Evolutionary conservation across 2,888 invertebrate genomes (phyloP), one percentile per base, ranked within the genome.

Genomic region (Blastobasis adustella): DNA sequence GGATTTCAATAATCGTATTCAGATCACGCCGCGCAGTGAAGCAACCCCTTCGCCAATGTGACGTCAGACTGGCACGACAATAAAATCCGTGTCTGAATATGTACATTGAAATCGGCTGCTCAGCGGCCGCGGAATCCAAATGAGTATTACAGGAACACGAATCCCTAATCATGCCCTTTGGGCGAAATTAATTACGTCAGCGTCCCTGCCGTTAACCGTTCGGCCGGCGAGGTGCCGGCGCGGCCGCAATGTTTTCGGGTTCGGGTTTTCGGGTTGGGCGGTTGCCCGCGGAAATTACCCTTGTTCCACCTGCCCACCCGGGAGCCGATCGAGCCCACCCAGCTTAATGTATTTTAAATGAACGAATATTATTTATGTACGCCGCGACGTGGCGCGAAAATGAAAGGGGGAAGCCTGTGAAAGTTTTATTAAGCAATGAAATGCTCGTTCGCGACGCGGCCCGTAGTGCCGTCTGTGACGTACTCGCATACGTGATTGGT

Each of bases 311-410:
- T 56, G 53, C 60, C 58, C 56, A 59, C 37, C 45, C 4, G 63
- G 64, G 65, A 58, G 65, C 66, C 10, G 67, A 72, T 78, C 71
- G 69, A 70, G 67, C 65, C 62, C 66, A 54, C 66, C 61, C 59
- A 63, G 59, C 67, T 71, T 80, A 80, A 79, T 82, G 77, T 79
- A 79, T 80, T 79, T 82, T 81, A 76, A 79, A 82, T 76, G 73
- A 76, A 75, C 63, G 63, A 69, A 75, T 79, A 77, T 79, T 79
- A 80, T 79, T 68, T 67, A 78, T 63, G 62, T 56, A 66, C 59
- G 57, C 60, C 64, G 65, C 70, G 67, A 62, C 61, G 66, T 63
- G 62, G 61, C 61, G 60, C 69, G 69, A 71, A 74, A 77, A 73
- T 71, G 68, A 72, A 76, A 73, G 64, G 63, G 71, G 61, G 59